phyloP scores from a whole-genome alignment of 2,888 invertebrate genomes.

The Serripes groenlandicus region DNA sequence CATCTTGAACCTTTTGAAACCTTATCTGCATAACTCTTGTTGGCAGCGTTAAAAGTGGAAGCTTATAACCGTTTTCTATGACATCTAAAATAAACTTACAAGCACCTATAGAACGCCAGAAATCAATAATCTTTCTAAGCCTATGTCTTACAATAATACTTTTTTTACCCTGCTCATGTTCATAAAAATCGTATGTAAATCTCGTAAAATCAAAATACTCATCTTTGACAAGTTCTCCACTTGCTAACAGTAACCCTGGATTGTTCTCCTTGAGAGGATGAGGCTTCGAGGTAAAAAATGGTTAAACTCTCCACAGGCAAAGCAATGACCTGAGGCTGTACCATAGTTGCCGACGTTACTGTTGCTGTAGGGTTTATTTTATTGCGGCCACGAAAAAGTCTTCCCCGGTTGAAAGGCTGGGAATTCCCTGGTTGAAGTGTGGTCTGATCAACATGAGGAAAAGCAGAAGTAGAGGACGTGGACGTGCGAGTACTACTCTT shows the following conservation, averaged over 20 bases:
- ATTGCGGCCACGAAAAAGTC: constrained; percentile 7
- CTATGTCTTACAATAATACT: constrained; percentile 47
- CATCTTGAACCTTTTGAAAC: constrained; percentile 33
- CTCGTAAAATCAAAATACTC: constrained; percentile 37
- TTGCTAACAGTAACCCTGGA: not conserved
- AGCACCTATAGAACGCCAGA: constrained; percentile 35
- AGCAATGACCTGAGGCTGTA: constrained; percentile 38
- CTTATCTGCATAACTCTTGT: constrained; percentile 1
- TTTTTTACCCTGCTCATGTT: constrained; percentile 48
- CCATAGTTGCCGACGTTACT: constrained; percentile 7
- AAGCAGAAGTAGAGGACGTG: too few species aligned
- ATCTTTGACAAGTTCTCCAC: constrained; percentile 41
- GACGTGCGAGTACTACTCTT: too few species aligned
- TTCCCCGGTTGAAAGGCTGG: not conserved
- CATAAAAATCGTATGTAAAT: constrained; percentile 51
- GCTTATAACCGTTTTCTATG: constrained; percentile 33
- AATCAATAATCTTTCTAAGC: constrained; percentile 21
- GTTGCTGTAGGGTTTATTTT: not conserved
- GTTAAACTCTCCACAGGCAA: constrained; percentile 33
- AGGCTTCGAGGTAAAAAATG: constrained; percentile 34
- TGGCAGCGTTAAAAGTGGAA: constrained; percentile 28
- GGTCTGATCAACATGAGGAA: too few species aligned
- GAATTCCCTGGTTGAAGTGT: not conserved
- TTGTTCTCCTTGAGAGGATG: constrained; percentile 26
- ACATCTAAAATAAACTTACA: constrained; percentile 37